These are phyloP conservation scores for Limanda limanda DNA, from an alignment of 2,113 vertebrate species.

Conservation along the genomic window DNA sequence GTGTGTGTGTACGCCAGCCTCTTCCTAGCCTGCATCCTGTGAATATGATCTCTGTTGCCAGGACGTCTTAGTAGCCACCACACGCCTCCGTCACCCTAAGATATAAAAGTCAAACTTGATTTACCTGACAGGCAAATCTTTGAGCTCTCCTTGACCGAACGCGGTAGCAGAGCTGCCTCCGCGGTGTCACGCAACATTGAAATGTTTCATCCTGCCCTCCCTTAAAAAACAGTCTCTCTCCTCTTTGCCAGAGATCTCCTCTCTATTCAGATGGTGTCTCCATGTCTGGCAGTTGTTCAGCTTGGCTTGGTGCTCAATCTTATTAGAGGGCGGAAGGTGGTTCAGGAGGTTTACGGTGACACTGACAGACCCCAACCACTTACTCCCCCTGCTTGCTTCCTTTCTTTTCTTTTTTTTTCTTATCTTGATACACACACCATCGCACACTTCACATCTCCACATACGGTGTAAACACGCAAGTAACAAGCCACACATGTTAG, in stretches of 20 bases:
- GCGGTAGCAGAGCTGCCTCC: constrained; percentile 24
- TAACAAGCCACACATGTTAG: constrained; percentile 22
- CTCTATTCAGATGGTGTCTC: constrained; percentile 62
- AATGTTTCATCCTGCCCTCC: constrained; percentile 53
- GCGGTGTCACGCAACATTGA: constrained; percentile 40
- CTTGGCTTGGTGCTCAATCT: constrained; percentile 69
- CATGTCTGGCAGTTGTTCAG: constrained; percentile 72
- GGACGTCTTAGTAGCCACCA: constrained; percentile 58
- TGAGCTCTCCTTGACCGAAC: constrained; percentile 75
- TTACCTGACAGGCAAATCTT: constrained; percentile 77
- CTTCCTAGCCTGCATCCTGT: constrained; percentile 13
- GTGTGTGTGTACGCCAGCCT: constrained; percentile 3
- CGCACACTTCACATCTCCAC: constrained; percentile 49
- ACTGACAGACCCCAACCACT: constrained; percentile 52
- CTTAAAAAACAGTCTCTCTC: constrained; percentile 33
- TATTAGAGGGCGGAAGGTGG: constrained; percentile 71
- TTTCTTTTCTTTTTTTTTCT: background rate
- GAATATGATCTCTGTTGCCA: constrained; percentile 48
- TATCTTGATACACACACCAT: constrained; percentile 26
- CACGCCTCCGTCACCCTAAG: constrained; percentile 67
- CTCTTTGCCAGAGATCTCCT: constrained; percentile 43
- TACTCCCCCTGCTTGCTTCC: background rate
- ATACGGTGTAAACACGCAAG: constrained; percentile 13
- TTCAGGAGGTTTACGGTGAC: constrained; percentile 64
- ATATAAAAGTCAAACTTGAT: constrained; percentile 82